A percentile compares a stretch with the other conserved stretches of the same genome.
Evolutionary conservation across 2,113 vertebrate genomes (phyloP).

Genomic region (Phylloscopus whistleri): DNA sequence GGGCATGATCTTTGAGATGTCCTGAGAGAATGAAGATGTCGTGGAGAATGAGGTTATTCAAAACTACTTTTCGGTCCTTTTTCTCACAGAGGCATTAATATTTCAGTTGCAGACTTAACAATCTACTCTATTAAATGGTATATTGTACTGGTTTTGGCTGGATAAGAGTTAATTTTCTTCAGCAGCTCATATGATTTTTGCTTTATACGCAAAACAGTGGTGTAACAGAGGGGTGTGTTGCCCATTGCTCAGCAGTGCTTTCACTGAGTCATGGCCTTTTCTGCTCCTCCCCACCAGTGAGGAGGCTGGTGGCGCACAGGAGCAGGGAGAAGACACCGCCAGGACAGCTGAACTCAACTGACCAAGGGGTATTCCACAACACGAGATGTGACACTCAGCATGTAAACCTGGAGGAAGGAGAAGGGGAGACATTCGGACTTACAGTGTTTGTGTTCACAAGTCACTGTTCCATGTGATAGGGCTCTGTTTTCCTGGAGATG

Average conservation of each 20-base stretch:
- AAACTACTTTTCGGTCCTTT: background rate
- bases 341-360: background rate
- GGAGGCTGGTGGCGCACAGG: background rate
- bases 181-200: background rate
- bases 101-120: accelerated
- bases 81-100: background rate
- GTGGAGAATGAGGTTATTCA: background rate
- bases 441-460: accelerated
- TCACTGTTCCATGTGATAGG: accelerated
- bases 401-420: background rate
- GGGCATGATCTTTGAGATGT: background rate
- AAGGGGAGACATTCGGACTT: accelerated
- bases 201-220: background rate
- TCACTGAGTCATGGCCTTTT: background rate
- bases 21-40: background rate
- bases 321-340: background rate
- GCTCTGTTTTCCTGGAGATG: background rate
- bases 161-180: background rate
- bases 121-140: background rate
- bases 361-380: no score
- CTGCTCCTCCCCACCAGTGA: accelerated
- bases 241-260: background rate
- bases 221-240: background rate
- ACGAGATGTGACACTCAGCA: accelerated
- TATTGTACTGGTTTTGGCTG: background rate